Evolutionary conservation across 2,113 vertebrate genomes (phyloP).

Genomic region (Bambusicola thoracicus): DNA sequence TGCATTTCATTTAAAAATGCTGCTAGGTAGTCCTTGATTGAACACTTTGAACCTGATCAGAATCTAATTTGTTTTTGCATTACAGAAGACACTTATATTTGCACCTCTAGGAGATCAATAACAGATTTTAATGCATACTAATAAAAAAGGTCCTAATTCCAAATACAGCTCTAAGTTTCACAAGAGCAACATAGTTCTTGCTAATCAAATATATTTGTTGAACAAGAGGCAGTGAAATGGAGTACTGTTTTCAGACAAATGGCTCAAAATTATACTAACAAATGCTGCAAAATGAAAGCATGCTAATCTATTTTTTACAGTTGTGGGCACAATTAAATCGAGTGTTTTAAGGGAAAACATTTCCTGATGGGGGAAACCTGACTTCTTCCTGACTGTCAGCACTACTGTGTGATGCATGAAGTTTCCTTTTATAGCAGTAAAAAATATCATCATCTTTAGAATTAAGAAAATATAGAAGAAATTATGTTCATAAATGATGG

Average conservation of each 20-base stretch:
- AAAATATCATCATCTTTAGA: background rate
- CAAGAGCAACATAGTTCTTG: constrained; percentile 28
- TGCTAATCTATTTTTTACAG: constrained; percentile 47
- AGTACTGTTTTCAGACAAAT: constrained; percentile 53
- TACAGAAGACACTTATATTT: constrained; percentile 53
- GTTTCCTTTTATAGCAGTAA: constrained; percentile 52
- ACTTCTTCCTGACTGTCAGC: background rate
- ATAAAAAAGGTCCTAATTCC: constrained; percentile 57
- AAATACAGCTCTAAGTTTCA: constrained; percentile 45
- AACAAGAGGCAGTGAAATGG: constrained; percentile 38
- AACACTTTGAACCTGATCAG: constrained; percentile 66
- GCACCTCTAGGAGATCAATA: constrained; percentile 51
- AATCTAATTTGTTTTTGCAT: constrained; percentile 65
- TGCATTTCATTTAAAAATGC: constrained; percentile 70
- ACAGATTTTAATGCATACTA: constrained; percentile 69
- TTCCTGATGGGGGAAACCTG: constrained; percentile 20
- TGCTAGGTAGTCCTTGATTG: constrained; percentile 63
- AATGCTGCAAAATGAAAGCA: constrained; percentile 26
- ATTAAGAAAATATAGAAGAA: constrained; percentile 35
- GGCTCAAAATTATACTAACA: constrained; percentile 22
- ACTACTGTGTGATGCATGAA: background rate
- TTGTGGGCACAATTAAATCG: constrained; percentile 34
- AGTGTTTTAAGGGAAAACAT: background rate
- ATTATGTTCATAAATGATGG: background rate
- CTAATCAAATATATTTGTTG: constrained; percentile 50